Conservation (phyloP, 2,888 invertebrate genomes). For the Imbricaverruca yamaguchii region DNA sequence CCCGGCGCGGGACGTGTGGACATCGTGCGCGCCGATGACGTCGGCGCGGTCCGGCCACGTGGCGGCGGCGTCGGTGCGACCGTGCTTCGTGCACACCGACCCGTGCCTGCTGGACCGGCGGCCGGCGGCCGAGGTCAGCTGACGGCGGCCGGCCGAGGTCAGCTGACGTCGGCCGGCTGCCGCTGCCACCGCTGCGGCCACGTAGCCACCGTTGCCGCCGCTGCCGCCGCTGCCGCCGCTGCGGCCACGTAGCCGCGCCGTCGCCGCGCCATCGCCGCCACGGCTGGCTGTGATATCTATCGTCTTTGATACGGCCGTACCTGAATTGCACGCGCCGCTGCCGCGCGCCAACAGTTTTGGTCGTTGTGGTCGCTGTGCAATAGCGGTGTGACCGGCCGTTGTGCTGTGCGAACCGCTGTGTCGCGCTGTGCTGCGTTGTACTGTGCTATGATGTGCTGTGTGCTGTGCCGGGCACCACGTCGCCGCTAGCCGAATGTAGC, state of each 20-base stretch:
- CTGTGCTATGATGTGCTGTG: too few species aligned
- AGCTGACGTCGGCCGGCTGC: neutral
- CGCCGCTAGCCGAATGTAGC: too few species aligned
- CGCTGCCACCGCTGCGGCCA: neutral
- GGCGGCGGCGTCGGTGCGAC: conserved; percentile 76
- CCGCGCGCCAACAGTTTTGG: too few species aligned
- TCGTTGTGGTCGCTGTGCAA: too few species aligned
- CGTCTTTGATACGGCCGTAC: too few species aligned
- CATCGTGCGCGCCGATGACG: conserved; percentile 63
- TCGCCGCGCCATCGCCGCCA: neutral
- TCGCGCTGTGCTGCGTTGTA: too few species aligned
- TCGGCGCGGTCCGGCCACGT: conserved; percentile 87
- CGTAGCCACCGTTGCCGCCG: neutral
- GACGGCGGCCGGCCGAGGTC: conserved; percentile 23
- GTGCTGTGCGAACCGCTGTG: too few species aligned
- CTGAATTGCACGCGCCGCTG: too few species aligned
- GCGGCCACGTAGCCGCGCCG: neutral
- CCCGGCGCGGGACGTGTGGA: conserved; percentile 66
- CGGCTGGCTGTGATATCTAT: conserved; percentile 25
- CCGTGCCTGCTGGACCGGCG: conserved; percentile 32
- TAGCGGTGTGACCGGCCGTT: too few species aligned
- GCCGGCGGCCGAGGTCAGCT: conserved; percentile 27
- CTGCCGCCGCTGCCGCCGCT: neutral
- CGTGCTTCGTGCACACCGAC: conserved; percentile 49
- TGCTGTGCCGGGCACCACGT: too few species aligned